These are phyloP conservation scores for Pheosia tremula DNA, from an alignment of 2,888 invertebrate genomes.

Conservation along the genomic window DNA sequence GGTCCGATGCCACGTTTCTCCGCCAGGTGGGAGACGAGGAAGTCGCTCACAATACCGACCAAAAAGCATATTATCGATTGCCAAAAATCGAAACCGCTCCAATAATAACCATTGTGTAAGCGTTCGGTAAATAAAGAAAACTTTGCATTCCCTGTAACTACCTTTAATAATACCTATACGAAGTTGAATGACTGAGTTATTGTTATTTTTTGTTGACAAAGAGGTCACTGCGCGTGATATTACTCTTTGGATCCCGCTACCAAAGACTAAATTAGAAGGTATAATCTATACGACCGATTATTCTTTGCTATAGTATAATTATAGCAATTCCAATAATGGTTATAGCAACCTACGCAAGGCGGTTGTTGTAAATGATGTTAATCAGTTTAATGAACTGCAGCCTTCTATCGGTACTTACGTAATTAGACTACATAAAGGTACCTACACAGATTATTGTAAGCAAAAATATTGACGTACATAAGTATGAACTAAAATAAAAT, in stretches of 20 bases:
- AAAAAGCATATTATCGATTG: constrained; percentile 62
- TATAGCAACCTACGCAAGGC: constrained; percentile 57
- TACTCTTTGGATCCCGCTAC: constrained; percentile 46
- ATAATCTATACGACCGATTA: constrained; percentile 42
- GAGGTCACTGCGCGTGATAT: constrained; percentile 49
- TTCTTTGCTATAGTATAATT: constrained; percentile 49
- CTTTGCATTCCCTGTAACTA: constrained; percentile 42
- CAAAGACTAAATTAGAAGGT: constrained; percentile 50
- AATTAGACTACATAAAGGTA: background rate
- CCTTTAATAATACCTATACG: constrained; percentile 53
- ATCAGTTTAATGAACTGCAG: constrained; percentile 52
- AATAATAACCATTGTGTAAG: constrained; percentile 36
- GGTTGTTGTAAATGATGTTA: constrained; percentile 45
- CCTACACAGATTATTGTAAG: too few species aligned
- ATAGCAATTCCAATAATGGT: constrained; percentile 53
- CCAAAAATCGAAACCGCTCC: constrained; percentile 63
- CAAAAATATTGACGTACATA: background rate
- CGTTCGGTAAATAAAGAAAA: constrained; percentile 39
- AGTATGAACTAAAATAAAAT: background rate
- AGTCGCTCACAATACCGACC: constrained; percentile 60
- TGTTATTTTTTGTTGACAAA: constrained; percentile 56
- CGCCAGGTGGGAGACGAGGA: constrained; percentile 75
- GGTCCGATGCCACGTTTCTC: constrained; percentile 65
- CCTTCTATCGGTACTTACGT: constrained; percentile 11
- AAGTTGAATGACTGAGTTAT: constrained; percentile 69